Percentiles rank a stretch among this genome's conserved stretches.
Conservation (phyloP, 2,113 vertebrate species). For the Lophius piscatorius region DNA sequence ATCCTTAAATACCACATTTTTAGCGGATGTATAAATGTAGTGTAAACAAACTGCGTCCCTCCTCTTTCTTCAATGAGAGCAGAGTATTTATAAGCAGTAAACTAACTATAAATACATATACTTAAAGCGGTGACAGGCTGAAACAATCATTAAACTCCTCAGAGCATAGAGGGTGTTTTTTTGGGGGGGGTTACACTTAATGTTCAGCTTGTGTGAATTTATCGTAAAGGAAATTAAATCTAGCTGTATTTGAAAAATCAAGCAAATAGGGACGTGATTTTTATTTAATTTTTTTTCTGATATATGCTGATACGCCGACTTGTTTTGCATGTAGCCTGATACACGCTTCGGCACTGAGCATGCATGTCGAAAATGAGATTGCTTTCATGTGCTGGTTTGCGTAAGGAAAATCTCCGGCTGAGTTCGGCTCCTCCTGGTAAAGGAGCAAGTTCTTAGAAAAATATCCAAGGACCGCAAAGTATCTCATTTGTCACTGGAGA, state of each 20-base stretch:
- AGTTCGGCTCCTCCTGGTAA: conserved; percentile 24
- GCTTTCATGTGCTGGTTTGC: conserved; percentile 20
- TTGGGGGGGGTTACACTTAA: no score
- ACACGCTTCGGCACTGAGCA: background rate
- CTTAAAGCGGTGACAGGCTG: conserved; percentile 2
- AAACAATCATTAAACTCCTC: conserved; percentile 3
- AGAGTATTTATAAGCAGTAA: background rate
- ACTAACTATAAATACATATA: background rate
- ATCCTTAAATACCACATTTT: background rate
- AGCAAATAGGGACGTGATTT: background rate
- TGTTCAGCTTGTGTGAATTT: background rate
- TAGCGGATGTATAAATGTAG: background rate
- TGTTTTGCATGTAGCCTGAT: background rate
- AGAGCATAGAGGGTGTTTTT: background rate
- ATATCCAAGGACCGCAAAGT: conserved; percentile 22
- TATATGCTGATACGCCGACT: background rate
- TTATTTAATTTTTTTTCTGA: background rate
- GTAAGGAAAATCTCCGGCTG: background rate
- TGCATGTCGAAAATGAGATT: conserved; percentile 4
- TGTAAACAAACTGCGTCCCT: conserved; percentile 1
- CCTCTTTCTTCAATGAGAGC: background rate
- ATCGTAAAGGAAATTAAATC: background rate
- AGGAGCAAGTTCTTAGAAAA: conserved; percentile 42
- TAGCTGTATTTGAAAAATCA: background rate
- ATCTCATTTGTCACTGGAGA: conserved; percentile 42